Evolutionary conservation across 2,888 invertebrate species (phyloP).

Genomic region (Choristoneura rosaceana): DNA sequence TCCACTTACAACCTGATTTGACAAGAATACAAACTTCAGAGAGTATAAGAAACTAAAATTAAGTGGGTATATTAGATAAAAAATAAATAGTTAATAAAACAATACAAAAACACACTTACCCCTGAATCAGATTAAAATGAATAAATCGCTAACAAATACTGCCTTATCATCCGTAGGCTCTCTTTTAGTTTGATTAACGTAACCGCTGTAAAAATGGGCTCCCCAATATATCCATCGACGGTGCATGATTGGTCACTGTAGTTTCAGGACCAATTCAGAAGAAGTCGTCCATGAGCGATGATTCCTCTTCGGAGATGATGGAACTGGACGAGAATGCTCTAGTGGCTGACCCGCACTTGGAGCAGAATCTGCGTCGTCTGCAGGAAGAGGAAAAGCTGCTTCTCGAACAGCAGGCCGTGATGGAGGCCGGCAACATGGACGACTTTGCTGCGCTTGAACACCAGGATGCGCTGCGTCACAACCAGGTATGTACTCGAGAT

Average conservation of each 20-base stretch:
- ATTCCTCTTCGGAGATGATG: slow-evolving; percentile 95
- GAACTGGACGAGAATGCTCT: slow-evolving; percentile 95
- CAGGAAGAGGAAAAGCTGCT: slow-evolving; percentile 90
- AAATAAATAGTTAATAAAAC: background rate
- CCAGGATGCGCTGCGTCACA: slow-evolving; percentile 72
- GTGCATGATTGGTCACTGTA: slow-evolving; percentile 48
- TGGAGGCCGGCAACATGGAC: slow-evolving; percentile 82
- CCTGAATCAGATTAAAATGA: background rate
- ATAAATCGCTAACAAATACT: slow-evolving; percentile 19
- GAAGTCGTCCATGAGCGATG: slow-evolving; percentile 94
- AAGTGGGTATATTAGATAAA: background rate
- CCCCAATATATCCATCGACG: background rate
- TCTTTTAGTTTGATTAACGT: slow-evolving; percentile 12
- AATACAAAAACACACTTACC: background rate
- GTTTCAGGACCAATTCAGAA: slow-evolving; percentile 94
- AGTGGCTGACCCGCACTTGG: slow-evolving; percentile 81
- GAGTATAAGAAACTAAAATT: background rate
- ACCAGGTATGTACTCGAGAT: slow-evolving; percentile 59
- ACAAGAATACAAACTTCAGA: background rate
- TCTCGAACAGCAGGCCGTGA: slow-evolving; percentile 90
- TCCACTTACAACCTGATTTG: background rate
- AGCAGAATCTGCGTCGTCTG: slow-evolving; percentile 74
- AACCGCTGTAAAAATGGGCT: slow-evolving; percentile 25
- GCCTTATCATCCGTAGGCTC: background rate
- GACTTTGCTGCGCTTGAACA: slow-evolving; percentile 74